Evolutionary conservation across 2,888 invertebrate genomes (phyloP).

Genomic region (Anoplius nigerrimus): DNA sequence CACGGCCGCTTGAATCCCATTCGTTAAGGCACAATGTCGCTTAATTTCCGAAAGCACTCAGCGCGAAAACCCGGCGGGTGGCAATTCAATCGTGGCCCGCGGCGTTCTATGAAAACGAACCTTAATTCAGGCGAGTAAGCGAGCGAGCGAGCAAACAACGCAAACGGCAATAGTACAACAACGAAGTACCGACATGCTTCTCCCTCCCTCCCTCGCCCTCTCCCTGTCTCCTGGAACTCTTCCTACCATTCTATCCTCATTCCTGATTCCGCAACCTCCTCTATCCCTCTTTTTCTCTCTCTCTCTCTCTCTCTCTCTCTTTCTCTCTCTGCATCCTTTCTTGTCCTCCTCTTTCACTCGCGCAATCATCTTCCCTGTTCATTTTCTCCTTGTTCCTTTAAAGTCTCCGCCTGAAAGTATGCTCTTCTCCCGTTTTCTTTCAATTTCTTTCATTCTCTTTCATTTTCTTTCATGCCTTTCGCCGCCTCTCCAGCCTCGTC

Average conservation of each 20-base stretch:
- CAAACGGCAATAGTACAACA: conserved; percentile 6
- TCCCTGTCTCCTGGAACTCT: too few relatives aligned
- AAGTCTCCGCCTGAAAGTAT: too few relatives aligned
- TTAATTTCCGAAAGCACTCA: conserved; percentile 53
- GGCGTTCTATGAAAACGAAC: conserved; percentile 50
- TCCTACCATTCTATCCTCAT: neutral
- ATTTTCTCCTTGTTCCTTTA: too few relatives aligned
- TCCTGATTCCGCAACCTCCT: neutral
- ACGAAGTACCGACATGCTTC: neutral
- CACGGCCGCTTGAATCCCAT: conserved; percentile 53
- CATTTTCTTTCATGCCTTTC: neutral
- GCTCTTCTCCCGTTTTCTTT: conserved; percentile 8
- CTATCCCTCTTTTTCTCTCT: too few relatives aligned
- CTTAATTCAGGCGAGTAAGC: conserved; percentile 39
- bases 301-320: too few relatives aligned
- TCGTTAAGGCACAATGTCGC: conserved; percentile 58
- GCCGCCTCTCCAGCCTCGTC: neutral
- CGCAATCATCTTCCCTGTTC: too few relatives aligned
- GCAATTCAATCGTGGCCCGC: conserved; percentile 54
- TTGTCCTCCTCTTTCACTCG: too few relatives aligned
- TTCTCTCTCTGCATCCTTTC: neutral
- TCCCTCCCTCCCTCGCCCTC: too few relatives aligned
- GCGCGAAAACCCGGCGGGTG: conserved; percentile 49
- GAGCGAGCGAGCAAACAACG: neutral
- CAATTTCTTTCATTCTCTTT: too few relatives aligned